Base-by-base conservation (phyloP, 2,113 vertebrate genomes). In the Gavialis gangeticus region DNA sequence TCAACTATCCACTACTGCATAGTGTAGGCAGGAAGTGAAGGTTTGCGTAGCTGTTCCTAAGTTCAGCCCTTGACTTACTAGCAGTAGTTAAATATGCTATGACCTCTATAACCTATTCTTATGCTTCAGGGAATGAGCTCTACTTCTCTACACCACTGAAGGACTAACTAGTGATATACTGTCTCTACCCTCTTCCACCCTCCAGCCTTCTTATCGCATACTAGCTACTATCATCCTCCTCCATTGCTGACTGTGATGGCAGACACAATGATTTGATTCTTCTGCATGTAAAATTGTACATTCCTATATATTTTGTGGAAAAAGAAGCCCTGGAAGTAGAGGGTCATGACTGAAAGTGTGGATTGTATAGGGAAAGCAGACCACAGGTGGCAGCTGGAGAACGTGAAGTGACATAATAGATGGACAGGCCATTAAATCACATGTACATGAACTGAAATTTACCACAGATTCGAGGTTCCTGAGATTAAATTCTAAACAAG, bases 301-400 rank as follows among this genome's bases (percentile, higher is more conserved):
- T 6, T 82, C 87, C 57, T 85, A 24, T 58, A n/a, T 37, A 17
- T 0, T 0, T 16, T 66, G 25, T 0, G 76, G 30, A 83, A 66
- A 30, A 13, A 66, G 28, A 66, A 92, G 18, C 73, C 5, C 3
- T 9, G 4, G 2, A 80, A 78, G 21, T 54, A 77, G 15, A 58
- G 8, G 0, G 0, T 18, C 12, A 75, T n/a, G 12, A 24, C 21
- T 85, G 17, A 46, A 87, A 87, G n/a, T 21, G 59, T 62, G 37
- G 64, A 55, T 59, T 57, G 76, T 3, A 14, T 15, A 79, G 24
- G 13, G 15, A 66, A 62, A 63, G 79, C 17, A 78, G 28, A 75
- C 7, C 19, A 22, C 18, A 66, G 64, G 7, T 66, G 64, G 56
- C 27, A 56, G 37, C 4, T 77, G 27, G 24, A 63, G 6, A 59